Evolutionary conservation across 2,797 vertebrate genomes (phyloP).

Genomic region (Tapirus indicus): DNA sequence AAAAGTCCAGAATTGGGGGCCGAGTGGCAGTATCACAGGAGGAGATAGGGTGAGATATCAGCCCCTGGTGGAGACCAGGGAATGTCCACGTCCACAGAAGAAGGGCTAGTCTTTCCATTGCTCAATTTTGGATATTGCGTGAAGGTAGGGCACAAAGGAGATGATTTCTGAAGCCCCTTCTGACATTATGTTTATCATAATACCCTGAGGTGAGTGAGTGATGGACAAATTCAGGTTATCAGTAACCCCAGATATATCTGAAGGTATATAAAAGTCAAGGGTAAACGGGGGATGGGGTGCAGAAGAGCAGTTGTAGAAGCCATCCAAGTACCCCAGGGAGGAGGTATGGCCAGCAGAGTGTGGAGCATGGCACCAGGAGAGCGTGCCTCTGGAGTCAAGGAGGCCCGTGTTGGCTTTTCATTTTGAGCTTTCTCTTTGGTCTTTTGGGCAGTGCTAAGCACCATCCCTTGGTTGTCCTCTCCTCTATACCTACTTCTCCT

Average conservation of each 20-base stretch:
- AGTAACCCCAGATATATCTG: background rate
- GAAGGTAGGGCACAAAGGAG: background rate
- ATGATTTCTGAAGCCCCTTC: background rate
- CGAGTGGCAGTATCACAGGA: background rate
- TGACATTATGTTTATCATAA: background rate
- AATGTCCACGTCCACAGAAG: background rate
- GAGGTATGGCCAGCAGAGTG: accelerated
- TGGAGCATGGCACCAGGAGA: background rate
- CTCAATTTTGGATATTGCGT: background rate
- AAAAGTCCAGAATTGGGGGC: background rate
- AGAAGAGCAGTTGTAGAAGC: background rate
- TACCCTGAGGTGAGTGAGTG: background rate
- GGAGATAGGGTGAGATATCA: background rate
- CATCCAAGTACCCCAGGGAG: background rate
- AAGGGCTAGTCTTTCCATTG: background rate
- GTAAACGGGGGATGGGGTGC: background rate
- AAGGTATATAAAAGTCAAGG: background rate
- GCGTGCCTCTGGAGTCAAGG: background rate
- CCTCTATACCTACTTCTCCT: background rate
- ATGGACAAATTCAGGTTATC: background rate
- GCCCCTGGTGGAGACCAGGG: background rate
- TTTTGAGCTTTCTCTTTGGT: background rate
- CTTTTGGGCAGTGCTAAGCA: background rate
- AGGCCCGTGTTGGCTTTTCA: background rate
- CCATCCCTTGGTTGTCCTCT: background rate